Evolutionary conservation across 2,113 vertebrate species (phyloP), one percentile per base, ranked within the genome.

Genomic region (Scortum barcoo): DNA sequence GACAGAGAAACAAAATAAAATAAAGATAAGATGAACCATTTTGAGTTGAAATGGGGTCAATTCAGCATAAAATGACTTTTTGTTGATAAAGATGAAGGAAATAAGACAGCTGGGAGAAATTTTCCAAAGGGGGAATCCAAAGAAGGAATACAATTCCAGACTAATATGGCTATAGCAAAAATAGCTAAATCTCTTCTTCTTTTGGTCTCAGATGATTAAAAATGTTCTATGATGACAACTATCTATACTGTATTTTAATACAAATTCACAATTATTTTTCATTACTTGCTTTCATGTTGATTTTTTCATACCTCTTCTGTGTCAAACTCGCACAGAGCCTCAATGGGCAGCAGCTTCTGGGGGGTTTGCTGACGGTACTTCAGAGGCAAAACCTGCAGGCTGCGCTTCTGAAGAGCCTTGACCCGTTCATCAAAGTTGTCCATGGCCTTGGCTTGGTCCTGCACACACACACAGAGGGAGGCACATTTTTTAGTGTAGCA

Each of bases 381-480:
- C 78, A 99, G 95, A 0, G 98, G 98, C 38, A 96, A 88, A 5
- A 99, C 91, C 81, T 97, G 97, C 84, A 96, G 94, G 66, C 97
- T 97, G 24, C 96, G 96, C 63, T 94, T 96, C 93, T 97, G 96
- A 3, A 99, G 95, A 5, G 95, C 92, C 67, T 86, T 93, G 67
- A 99, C 95, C 33, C 97, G 96, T 0, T 95, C 96, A 16, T 97
- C 96, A 0, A 97, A 97, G 92, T 96, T 94, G 36, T 97, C 96
- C 95, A 99, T 86, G 10, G 97, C 97, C 85, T 98, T 99, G 48
- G 97, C 91, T 91, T 99, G 98, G 88, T 99, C 98, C 98, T 99
- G 83, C 3, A 22, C 40, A 28, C 22, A 87, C 36, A 92, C n/a
- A 76, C n/a, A 56, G 20, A 81, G 20, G 1, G 3, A 14, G 28